phyloP scores from a whole-genome alignment of 2,113 vertebrate species.

The Pyrgilauda ruficollis region DNA sequence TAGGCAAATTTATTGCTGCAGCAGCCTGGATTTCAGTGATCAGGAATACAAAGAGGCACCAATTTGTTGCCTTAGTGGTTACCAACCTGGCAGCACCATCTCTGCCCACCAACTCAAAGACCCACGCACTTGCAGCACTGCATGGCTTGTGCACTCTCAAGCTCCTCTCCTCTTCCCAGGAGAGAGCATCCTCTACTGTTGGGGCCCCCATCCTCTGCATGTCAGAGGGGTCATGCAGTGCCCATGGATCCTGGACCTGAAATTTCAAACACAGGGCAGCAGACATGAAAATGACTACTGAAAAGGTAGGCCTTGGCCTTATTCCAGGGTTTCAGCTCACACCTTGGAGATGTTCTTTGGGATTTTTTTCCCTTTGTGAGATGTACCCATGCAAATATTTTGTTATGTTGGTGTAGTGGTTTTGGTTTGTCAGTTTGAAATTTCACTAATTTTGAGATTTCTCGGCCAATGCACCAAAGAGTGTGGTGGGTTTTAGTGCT shows the following conservation, averaged over 20 bases:
- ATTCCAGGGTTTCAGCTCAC: background rate
- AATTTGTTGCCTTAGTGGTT: background rate
- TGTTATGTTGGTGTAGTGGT: background rate
- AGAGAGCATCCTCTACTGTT: background rate
- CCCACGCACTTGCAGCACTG: rapidly evolving
- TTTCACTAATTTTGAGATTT: background rate
- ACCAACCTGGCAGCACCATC: background rate
- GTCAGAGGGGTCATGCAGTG: background rate
- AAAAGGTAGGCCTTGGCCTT: background rate
- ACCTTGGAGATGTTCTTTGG: background rate
- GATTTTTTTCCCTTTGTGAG: background rate
- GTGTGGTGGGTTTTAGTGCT: background rate
- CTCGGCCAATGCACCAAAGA: background rate
- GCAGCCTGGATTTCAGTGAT: background rate
- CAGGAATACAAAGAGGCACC: background rate
- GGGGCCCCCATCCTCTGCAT: background rate
- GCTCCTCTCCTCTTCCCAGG: background rate
- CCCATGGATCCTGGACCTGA: background rate
- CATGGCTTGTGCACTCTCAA: background rate
- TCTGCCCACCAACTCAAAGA: background rate
- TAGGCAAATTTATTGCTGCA: background rate
- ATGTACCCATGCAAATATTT: background rate
- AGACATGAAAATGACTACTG: background rate
- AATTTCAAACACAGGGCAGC: background rate
- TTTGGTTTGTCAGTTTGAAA: background rate